Conservation (phyloP, 1,140 invertebrate species). For the Wiebesia pumilae region DNA sequence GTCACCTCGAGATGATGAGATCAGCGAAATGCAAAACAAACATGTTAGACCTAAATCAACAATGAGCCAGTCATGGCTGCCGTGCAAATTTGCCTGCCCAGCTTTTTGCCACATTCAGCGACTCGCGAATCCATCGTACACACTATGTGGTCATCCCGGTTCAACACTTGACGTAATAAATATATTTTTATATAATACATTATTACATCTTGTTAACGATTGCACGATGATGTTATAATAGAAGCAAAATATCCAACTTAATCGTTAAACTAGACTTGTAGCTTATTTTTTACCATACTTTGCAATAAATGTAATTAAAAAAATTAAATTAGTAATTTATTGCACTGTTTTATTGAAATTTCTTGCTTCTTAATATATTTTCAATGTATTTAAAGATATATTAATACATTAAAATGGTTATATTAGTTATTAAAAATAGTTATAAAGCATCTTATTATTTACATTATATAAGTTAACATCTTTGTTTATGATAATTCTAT, state of each 20-base stretch:
- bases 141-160: background rate
- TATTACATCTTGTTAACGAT: constrained; percentile 1
- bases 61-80: constrained; percentile 50
- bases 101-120: constrained; percentile 37
- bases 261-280: background rate
- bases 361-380: no score
- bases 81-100: constrained; percentile 42
- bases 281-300: background rate
- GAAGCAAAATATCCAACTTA: background rate
- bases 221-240: background rate
- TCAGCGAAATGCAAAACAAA: constrained; percentile 54
- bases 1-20: constrained; percentile 33
- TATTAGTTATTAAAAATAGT: background rate
- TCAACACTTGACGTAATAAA: constrained; percentile 39
- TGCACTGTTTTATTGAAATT: background rate
- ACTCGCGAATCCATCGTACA: constrained; percentile 12
- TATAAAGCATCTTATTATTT: background rate
- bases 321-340: background rate
- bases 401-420: no score
- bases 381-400: no score
- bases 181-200: background rate
- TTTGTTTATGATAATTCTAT: background rate
- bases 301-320: no score
- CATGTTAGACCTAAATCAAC: constrained; percentile 59
- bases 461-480: background rate